Base-by-base conservation (phyloP, 2,888 invertebrate species). In the Boloria selene region DNA sequence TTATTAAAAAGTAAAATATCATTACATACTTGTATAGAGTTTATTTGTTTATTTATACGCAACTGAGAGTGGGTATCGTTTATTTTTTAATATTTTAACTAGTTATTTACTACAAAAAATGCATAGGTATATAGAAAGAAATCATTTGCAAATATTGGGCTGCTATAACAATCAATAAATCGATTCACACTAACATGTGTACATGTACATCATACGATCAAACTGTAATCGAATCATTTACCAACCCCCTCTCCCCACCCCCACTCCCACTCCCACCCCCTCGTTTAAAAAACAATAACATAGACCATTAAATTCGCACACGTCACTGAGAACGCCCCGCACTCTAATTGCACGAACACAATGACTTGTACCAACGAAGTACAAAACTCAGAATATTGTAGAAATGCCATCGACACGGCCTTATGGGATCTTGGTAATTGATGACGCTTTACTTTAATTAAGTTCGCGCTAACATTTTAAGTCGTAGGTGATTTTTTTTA, bases 281-380 rank as follows among this genome's bases (percentile, higher is more conserved):
- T 77, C 72, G 77, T 79, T 78, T 72, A 81, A 86, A 85, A 89
- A 89, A 90, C 90, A 90, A 90, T 89, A 86, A 87, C 80, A 79
- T 80, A 79, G 77, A 67, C 88, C 91, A 91, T 91, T 91, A 91
- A 91, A 91, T 86, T 89, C 81, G 80, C 83, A 82, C 90, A 89
- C 85, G 77, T 79, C 78, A 86, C 78, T 87, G 90, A 75, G 73
- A 77, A 71, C 84, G 81, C 76, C 77, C 75, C 78, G 75, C 73
- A 73, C 80, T 79, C 81, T 90, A 90, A 90, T 90, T 90, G 89
- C 85, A 70, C 76, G 75, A 73, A 75, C 79, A 77, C 75, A 88
- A 86, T 87, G 83, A 83, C 78, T 81, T 75, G 79, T 79, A 79
- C 77, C 76, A 75, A 76, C 77, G 77, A 77, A 76, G 75, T 77